phyloP scores from a whole-genome alignment of 2,797 vertebrate genomes.

The Lophotriccus pileatus region DNA sequence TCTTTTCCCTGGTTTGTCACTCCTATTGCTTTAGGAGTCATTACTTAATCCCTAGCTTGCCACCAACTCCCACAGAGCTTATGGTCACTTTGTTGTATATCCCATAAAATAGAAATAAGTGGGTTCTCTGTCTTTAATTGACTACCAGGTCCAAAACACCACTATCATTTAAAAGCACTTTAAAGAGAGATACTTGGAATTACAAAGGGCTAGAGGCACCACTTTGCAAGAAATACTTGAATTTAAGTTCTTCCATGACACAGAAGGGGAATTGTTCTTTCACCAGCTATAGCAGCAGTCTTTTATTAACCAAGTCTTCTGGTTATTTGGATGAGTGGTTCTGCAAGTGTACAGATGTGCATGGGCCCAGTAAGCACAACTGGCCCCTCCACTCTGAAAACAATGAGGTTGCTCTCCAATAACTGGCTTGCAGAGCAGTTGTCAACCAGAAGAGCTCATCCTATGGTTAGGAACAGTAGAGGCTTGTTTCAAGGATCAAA shows the following conservation, averaged over 20 bases:
- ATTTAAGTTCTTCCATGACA: neutral
- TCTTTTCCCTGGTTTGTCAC: neutral
- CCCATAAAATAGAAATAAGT: neutral
- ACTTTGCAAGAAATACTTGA: neutral
- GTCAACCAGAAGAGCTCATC: neutral
- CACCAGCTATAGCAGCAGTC: neutral
- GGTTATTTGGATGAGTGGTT: neutral
- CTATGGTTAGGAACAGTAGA: neutral
- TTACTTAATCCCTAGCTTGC: neutral
- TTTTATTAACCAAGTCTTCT: constrained; percentile 4
- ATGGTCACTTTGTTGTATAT: neutral
- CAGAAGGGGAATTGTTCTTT: neutral
- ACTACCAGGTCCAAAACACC: neutral
- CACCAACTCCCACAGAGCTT: neutral
- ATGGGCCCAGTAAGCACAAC: neutral
- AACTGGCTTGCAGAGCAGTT: neutral
- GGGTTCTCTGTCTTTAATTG: neutral
- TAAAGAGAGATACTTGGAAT: neutral
- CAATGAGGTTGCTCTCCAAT: constrained; percentile 5
- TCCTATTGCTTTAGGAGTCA: neutral
- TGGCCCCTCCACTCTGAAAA: neutral
- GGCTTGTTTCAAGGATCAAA: neutral
- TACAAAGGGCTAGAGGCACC: neutral
- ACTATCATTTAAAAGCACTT: neutral
- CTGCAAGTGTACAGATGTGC: neutral